A percentile compares a stretch with the other conserved stretches of the same genome.
Conservation (phyloP, 2,113 vertebrate species). For the Craseonycteris thonglongyai region DNA sequence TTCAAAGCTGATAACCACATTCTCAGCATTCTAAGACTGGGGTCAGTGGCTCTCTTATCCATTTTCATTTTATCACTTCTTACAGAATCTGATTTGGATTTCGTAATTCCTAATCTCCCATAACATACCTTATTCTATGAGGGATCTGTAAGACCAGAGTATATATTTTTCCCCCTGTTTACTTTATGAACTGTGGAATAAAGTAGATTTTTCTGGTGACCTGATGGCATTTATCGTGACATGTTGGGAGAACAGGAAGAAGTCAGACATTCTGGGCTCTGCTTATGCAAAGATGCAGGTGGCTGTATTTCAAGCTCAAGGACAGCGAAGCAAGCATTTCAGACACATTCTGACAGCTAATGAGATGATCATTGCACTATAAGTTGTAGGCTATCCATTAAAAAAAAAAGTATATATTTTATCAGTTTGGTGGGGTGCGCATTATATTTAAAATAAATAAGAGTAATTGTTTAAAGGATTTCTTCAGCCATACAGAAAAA, state of each 20-base stretch:
- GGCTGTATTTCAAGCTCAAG: not conserved
- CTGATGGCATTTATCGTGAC: not conserved
- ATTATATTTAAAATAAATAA: not conserved
- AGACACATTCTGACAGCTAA: not conserved
- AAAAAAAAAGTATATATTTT: too few relatives aligned
- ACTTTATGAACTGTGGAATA: not conserved
- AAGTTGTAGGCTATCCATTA: not conserved
- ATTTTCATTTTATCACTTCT: not conserved
- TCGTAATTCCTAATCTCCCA: conserved; percentile 33
- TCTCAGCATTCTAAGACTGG: conserved; percentile 45
- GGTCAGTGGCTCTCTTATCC: not conserved
- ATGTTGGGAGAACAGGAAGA: conserved; percentile 47
- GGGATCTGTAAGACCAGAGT: not conserved
- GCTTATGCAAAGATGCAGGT: not conserved
- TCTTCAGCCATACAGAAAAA: not conserved
- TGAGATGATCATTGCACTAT: not conserved
- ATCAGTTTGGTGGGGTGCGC: not conserved
- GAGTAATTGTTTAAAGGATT: not conserved
- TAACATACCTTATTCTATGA: not conserved
- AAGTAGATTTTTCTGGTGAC: conserved; percentile 21
- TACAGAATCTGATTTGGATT: conserved; percentile 30
- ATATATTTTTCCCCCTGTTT: not conserved
- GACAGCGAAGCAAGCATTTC: not conserved
- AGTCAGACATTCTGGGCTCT: not conserved
- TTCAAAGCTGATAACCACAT: conserved; percentile 30